Percentiles rank a stretch among this genome's conserved stretches.
Evolutionary conservation across 1,140 invertebrate genomes (phyloP).

Genomic region (Aphelenchoides besseyi): DNA sequence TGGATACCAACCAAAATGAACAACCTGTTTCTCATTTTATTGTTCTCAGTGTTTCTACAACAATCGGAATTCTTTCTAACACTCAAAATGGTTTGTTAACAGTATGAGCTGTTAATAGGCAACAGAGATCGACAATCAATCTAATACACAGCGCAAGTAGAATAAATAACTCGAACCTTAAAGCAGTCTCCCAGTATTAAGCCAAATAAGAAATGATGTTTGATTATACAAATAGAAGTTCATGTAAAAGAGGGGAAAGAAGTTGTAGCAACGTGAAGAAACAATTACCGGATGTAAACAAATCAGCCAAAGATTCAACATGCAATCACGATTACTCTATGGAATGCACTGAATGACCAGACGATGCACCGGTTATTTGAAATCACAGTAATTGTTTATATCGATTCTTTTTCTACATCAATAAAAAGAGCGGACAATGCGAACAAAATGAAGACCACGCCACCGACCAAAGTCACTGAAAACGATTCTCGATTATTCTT

Average conservation of each 20-base stretch:
- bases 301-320: neutral
- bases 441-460: constrained; percentile 85
- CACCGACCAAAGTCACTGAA: constrained; percentile 81
- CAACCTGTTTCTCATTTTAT: too few relatives aligned
- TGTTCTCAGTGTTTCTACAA: too few relatives aligned
- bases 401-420: constrained; percentile 25
- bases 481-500: constrained; percentile 26
- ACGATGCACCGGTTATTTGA: neutral
- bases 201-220: neutral
- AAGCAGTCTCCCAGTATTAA: neutral
- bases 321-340: neutral
- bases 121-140: too few relatives aligned
- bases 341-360: neutral
- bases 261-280: neutral
- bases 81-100: too few relatives aligned
- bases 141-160: too few relatives aligned
- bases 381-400: too few relatives aligned
- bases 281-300: neutral
- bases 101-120: too few relatives aligned
- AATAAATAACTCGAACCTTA: too few relatives aligned
- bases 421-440: constrained; percentile 69
- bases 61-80: too few relatives aligned
- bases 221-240: neutral
- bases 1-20: too few relatives aligned
- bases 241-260: neutral